Base-by-base conservation (phyloP, 2,113 vertebrate genomes). In the Loxodonta africana region DNA sequence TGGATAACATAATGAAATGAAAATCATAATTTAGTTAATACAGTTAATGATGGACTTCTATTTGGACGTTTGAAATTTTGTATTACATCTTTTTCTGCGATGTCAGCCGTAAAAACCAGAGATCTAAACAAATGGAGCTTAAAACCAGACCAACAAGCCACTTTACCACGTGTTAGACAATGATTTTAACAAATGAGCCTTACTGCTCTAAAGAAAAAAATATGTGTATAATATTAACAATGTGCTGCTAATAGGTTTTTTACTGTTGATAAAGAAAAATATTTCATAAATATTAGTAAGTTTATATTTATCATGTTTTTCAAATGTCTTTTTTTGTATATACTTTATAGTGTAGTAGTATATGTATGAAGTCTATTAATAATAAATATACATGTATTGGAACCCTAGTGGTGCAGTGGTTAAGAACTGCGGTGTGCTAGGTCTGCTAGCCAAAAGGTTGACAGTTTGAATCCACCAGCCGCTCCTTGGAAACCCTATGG, bases 121-220 rank as follows among this genome's bases (percentile, higher is more conserved):
- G 83, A 46, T 95, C 88, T 83, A 92, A 83, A 90, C 48, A 93
- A 90, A 48, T 21, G 83, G 37, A 37, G 23, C 10, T 77, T 71
- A 81, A 96, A 87, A 80, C 28, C 25, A 87, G 63, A 73, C 8
- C 12, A 97, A 88, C 74, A 90, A 65, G 82, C 78, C 73, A 57
- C 23, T 18, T 81, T 48, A 37, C 53, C 60, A 83, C 14, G 23
- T 26, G 25, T 82, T 88, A 60, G 93, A 67, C 20, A 33, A 62
- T 83, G 33, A 82, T 8, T 82, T 8, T 74, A 83, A 53, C 60
- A 93, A 92, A 84, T 82, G 23, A 91, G 67, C 41, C 15, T 44
- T 63, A 63, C 18, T 88, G 30, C n/a, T 83, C 26, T 85, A 62
- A 62, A 62, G 18, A 62, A 62, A 26, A 78, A 63, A 15, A 78